These are phyloP conservation scores for Dastarcus helophoroides DNA, from an alignment of 2,888 invertebrate genomes.

Conservation along the genomic window DNA sequence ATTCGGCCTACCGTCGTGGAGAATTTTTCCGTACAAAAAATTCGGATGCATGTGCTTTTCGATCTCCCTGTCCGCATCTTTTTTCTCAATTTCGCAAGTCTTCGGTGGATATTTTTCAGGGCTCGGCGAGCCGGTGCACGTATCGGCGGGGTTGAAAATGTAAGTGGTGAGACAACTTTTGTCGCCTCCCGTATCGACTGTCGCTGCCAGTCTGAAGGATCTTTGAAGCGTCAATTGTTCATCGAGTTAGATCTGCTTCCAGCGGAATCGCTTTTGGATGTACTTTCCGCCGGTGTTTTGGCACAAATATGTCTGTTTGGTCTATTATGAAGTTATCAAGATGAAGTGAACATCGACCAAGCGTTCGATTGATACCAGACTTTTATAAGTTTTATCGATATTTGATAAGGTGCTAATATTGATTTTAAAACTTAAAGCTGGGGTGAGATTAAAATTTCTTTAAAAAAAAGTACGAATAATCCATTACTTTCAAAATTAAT, in stretches of 20 bases:
- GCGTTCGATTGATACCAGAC: too few relatives aligned
- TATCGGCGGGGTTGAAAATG: constrained; percentile 45
- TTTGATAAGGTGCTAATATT: too few relatives aligned
- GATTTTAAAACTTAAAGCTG: too few relatives aligned
- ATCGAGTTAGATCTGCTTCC: neutral
- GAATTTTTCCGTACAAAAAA: constrained; percentile 26
- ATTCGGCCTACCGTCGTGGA: constrained; percentile 27
- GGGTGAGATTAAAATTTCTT: too few relatives aligned
- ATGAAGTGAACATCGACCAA: too few relatives aligned
- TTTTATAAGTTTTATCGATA: too few relatives aligned
- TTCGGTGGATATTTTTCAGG: constrained; percentile 38
- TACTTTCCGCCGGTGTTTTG: too few relatives aligned
- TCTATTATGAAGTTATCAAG: too few relatives aligned
- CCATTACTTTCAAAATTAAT: too few relatives aligned
- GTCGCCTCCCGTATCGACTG: constrained; percentile 27
- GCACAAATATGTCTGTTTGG: too few relatives aligned
- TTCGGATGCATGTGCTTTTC: constrained; percentile 29
- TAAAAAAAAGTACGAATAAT: too few relatives aligned
- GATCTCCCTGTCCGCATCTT: constrained; percentile 10
- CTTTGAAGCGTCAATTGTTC: neutral
- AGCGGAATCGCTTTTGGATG: too few relatives aligned
- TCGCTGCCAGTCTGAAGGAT: constrained; percentile 31
- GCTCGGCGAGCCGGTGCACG: constrained; percentile 47
- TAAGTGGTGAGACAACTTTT: constrained; percentile 40
- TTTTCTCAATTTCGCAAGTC: constrained; percentile 14